Conservation (phyloP, 2,797 vertebrate genomes). For the Dermochelys coriacea region DNA sequence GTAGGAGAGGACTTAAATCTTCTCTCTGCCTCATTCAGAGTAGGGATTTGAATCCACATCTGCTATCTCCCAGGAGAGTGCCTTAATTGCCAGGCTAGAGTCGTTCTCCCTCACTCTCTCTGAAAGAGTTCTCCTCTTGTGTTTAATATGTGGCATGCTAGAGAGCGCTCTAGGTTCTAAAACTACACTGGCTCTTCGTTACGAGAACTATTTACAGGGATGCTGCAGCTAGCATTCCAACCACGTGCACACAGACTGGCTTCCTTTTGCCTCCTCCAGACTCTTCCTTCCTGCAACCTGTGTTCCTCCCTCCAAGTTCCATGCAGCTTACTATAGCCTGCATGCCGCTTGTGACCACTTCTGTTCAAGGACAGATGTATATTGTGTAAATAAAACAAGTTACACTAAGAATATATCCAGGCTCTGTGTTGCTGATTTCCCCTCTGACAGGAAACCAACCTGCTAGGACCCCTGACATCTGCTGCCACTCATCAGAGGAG, state of each 20-base stretch:
- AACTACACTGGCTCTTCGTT: not conserved
- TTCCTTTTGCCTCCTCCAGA: not conserved
- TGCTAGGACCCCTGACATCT: not conserved
- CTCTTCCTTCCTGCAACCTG: not conserved
- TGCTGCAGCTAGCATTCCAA: not conserved
- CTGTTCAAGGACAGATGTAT: not conserved
- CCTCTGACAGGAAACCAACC: not conserved
- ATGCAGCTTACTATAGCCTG: not conserved
- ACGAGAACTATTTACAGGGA: not conserved
- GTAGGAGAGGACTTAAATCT: not conserved
- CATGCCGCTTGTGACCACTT: not conserved
- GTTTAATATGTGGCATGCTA: not conserved
- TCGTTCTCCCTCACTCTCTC: not conserved
- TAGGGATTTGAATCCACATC: not conserved
- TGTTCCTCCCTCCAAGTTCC: not conserved
- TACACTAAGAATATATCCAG: not conserved
- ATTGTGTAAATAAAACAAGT: not conserved
- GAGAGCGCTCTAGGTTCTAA: not conserved
- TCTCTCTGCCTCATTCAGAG: not conserved
- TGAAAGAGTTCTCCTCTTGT: not conserved
- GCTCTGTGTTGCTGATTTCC: not conserved
- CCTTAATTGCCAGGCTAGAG: not conserved
- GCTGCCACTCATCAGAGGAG: not conserved
- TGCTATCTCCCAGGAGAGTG: not conserved
- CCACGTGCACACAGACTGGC: not conserved